phyloP scores from a whole-genome alignment of 2,888 invertebrate species.

The Dichetophora obliterata region DNA sequence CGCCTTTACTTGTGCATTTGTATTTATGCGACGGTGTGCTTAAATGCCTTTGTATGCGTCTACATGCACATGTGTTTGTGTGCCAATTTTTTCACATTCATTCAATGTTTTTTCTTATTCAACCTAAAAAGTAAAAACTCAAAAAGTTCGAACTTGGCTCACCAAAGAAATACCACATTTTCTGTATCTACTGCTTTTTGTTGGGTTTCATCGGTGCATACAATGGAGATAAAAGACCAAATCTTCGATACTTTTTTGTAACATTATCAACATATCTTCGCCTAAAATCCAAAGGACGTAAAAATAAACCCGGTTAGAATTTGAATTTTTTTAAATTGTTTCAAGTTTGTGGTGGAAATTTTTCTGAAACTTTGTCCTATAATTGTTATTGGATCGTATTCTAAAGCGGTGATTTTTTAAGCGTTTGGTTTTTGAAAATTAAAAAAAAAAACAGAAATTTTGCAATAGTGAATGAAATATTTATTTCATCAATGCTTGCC shows the following conservation, averaged over 20 bases:
- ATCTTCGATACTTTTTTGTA: neutral
- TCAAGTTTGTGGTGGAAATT: too few relatives aligned
- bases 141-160: constrained; percentile 16
- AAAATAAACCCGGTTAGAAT: too few relatives aligned
- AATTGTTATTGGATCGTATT: too few relatives aligned
- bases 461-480: too few relatives aligned
- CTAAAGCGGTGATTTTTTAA: too few relatives aligned
- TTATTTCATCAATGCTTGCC: too few relatives aligned
- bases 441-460: too few relatives aligned
- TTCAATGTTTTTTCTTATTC: constrained; percentile 9
- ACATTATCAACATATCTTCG: too few relatives aligned
- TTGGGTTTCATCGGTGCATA: neutral
- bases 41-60: neutral
- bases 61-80: constrained; percentile 12
- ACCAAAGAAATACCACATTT: neutral
- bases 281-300: too few relatives aligned
- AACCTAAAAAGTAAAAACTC: constrained; percentile 16
- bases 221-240: neutral
- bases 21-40: constrained; percentile 5
- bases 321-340: too few relatives aligned
- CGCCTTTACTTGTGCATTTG: neutral
- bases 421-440: too few relatives aligned
- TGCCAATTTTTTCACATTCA: constrained; percentile 3
- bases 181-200: neutral
- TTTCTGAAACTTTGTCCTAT: too few relatives aligned